Evolutionary conservation across 2,888 invertebrate genomes (phyloP).

Genomic region (Lapara coniferarum): DNA sequence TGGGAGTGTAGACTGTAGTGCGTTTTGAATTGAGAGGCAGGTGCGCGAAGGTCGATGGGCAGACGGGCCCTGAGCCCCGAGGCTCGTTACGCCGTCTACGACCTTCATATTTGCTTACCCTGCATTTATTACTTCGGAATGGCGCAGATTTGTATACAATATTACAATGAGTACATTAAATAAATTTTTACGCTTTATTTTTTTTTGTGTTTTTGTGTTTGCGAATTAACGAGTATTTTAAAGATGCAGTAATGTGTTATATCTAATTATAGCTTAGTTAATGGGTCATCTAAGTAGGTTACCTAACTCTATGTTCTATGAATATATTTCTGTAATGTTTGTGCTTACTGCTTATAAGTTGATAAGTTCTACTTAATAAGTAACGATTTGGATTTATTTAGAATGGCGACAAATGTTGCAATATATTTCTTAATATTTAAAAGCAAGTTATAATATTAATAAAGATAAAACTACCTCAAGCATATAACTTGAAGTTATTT

Average conservation of each 20-base stretch:
- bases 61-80: slow-evolving; percentile 49
- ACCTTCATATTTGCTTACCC: slow-evolving; percentile 44
- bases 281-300: no score
- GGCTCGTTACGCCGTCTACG: slow-evolving; percentile 42
- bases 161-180: slow-evolving; percentile 6
- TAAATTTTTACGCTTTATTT: background rate
- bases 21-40: slow-evolving; percentile 42
- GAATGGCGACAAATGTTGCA: no score
- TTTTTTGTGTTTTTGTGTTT: background rate
- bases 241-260: background rate
- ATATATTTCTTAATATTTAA: no score
- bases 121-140: slow-evolving; percentile 31
- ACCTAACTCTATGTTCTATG: no score
- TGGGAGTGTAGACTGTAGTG: slow-evolving; percentile 18
- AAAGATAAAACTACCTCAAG: no score
- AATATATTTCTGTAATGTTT: no score
- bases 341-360: no score
- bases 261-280: no score
- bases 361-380: no score
- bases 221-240: background rate
- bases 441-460: no score
- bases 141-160: slow-evolving; percentile 13
- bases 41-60: slow-evolving; percentile 56
- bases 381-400: no score
- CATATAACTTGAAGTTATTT: no score